These are phyloP conservation scores for Otolemur garnettii DNA, from an alignment of 2,113 vertebrate genomes.

Conservation along the genomic window DNA sequence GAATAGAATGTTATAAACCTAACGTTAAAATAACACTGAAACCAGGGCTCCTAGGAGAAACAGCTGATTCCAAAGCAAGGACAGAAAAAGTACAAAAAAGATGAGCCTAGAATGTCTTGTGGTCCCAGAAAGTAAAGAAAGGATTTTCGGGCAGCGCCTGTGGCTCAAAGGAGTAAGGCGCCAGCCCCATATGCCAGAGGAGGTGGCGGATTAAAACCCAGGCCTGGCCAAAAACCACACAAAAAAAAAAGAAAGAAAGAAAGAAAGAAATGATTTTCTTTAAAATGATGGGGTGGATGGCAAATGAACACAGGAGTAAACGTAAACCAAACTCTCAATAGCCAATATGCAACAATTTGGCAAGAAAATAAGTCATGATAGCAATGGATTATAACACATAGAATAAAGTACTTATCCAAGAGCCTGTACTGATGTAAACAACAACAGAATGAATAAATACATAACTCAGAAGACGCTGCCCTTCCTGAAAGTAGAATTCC, in stretches of 20 bases:
- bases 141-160: neutral
- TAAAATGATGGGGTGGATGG: neutral
- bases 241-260: too few relatives aligned
- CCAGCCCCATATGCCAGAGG: too few relatives aligned
- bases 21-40: constrained; percentile 21
- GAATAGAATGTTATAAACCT: neutral
- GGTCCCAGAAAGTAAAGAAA: neutral
- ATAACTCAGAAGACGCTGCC: neutral
- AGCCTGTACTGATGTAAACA: neutral
- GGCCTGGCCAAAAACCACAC: too few relatives aligned
- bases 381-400: neutral
- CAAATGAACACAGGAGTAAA: neutral
- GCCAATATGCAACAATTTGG: neutral
- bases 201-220: too few relatives aligned
- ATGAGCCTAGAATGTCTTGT: neutral
- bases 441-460: neutral
- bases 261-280: neutral
- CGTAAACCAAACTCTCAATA: neutral
- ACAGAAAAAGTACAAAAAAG: neutral
- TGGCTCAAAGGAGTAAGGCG: too few relatives aligned
- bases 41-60: neutral
- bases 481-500: neutral
- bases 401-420: neutral
- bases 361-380: neutral
- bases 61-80: neutral